These are phyloP conservation scores for Aurelia aurita DNA, from an alignment of 30 jellyfish, hydroid and myxozoan genomes.

Conservation along the genomic window DNA sequence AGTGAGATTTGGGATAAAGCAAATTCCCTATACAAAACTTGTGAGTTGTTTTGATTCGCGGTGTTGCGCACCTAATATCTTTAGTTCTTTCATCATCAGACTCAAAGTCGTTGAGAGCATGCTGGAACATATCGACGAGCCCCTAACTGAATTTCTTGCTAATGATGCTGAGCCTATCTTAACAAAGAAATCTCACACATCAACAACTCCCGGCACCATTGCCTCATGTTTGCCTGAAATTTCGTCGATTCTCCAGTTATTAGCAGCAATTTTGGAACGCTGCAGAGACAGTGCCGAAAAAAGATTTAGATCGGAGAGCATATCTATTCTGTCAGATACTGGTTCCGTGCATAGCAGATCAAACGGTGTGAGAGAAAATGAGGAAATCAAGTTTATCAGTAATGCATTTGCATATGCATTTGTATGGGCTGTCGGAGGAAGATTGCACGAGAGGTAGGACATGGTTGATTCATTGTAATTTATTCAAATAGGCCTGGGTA, in stretches of 20 bases:
- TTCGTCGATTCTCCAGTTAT: conserved; percentile 46
- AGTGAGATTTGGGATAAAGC: no score
- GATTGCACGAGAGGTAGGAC: conserved; percentile 64
- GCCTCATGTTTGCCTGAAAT: conserved; percentile 1
- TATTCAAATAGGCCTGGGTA: no score
- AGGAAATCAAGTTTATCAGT: conserved; percentile 36
- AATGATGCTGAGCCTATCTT: conserved; percentile 12
- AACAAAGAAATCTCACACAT: neutral
- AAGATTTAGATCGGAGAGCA: conserved; percentile 6
- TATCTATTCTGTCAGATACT: conserved; percentile 27
- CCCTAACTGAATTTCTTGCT: conserved; percentile 46
- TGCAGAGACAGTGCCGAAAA: conserved; percentile 44
- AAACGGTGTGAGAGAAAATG: conserved; percentile 13
- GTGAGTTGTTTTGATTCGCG: no score
- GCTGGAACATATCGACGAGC: conserved; percentile 42
- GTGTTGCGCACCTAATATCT: no score
- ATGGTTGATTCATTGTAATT: no score
- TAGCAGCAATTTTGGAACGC: conserved; percentile 34
- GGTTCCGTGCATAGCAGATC: neutral
- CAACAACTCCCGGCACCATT: neutral
- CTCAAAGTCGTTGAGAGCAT: conserved; percentile 48
- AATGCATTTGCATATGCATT: conserved; percentile 75
- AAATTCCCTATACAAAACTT: no score
- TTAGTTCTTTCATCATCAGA: neutral
- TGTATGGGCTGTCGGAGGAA: conserved; percentile 78